Base-by-base conservation (phyloP, 2,797 vertebrate species). In the Phrynocephalus guinanensis region DNA sequence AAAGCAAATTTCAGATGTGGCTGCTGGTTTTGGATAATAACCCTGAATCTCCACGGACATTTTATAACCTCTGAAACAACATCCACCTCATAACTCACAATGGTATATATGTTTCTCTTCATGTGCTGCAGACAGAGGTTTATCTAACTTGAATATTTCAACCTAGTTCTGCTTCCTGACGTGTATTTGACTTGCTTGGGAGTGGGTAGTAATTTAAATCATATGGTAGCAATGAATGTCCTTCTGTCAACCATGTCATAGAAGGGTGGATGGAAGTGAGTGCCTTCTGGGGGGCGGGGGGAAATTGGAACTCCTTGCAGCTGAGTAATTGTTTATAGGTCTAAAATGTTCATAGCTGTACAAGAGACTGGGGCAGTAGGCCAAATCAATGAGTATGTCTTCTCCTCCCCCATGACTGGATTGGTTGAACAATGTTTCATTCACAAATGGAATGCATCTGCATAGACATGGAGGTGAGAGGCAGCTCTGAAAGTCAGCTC, bases 141-240 rank as follows among this genome's bases (percentile, higher is more conserved):
- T 91, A 73, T 78, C 79, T 88, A 56, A 56, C 9, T 56, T 56
- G 52, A 56, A 56, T 56, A 56, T 13, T 56, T 13, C 52, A 56
- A 13, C 52, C 13, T 9, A 56, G 13, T 56, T 88, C 88, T 90
- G 83, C 91, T 93, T 87, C 92, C 88, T 84, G 67, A 66, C 91
- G 94, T 93, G 88, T 76, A 90, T 70, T 84, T 86, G 71, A 89
- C 56, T 66, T 75, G 77, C 79, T 87, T 89, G 86, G 89, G 91
- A 77, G 26, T 67, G 85, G 44, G 33, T 72, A 86, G 85, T 86
- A 90, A 75, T 86, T 87, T 92, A 89, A 86, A 86, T n/a, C 87
- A 92, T 86, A 84, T 78, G 75, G 15, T 52, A 78, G 67, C 81
- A 6, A 5, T 68, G 44, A 9, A 81, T n/a, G 30, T 44, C 15